A percentile compares a stretch with the other conserved stretches of the same genome.
Evolutionary conservation across 2,797 vertebrate species (phyloP).

Genomic region (Hafferia zeledoni): DNA sequence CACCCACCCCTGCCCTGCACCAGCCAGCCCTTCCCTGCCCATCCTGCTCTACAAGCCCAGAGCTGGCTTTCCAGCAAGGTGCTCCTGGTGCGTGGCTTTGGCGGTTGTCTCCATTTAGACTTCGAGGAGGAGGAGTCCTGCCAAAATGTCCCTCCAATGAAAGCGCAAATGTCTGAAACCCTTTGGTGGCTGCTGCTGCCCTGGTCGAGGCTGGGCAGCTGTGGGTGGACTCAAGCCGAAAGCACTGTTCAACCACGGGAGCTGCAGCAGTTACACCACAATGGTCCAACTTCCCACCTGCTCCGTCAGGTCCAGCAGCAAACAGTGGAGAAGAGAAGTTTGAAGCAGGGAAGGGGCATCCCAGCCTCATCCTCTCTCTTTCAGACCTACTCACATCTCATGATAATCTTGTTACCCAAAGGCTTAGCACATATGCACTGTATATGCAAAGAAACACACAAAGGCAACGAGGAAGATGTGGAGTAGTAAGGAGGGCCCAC

Average conservation of each 20-base stretch:
- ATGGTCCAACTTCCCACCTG: not conserved
- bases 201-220: fast-evolving
- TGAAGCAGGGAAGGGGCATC: not conserved
- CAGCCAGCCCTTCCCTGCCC: not conserved
- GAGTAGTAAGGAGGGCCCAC: fast-evolving
- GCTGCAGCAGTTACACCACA: not conserved
- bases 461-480: not conserved
- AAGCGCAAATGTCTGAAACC: not conserved
- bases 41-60: not conserved
- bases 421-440: fast-evolving
- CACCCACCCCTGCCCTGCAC: not conserved
- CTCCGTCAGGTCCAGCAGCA: not conserved
- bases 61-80: fast-evolving
- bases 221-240: not conserved
- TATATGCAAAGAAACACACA: fast-evolving
- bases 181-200: not conserved
- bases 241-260: fast-evolving
- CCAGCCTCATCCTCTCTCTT: not conserved
- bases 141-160: fast-evolving
- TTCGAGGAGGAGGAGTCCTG: not conserved
- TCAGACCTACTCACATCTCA: not conserved
- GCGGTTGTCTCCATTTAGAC: fast-evolving
- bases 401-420: fast-evolving
- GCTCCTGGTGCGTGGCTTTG: not conserved
- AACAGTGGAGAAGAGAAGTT: fast-evolving